phyloP scores from a whole-genome alignment of 2,797 vertebrate genomes.

The Morus bassanus region DNA sequence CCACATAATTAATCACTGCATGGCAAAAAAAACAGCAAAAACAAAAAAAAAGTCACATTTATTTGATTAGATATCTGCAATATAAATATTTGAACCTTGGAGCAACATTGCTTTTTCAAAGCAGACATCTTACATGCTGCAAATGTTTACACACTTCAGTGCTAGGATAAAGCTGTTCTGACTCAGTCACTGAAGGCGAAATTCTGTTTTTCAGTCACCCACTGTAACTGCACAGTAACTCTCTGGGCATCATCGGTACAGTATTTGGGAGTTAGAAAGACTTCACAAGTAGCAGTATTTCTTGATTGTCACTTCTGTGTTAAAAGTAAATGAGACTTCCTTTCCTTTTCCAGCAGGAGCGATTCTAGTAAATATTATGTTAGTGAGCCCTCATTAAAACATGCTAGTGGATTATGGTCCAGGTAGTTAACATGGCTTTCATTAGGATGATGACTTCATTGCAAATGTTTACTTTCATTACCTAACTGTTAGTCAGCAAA shows the following conservation, averaged over 20 bases:
- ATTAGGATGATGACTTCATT: constrained; percentile 37
- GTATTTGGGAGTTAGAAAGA: neutral
- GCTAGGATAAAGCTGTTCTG: constrained; percentile 42
- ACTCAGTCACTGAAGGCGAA: constrained; percentile 20
- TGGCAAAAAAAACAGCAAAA: neutral
- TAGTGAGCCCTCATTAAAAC: neutral
- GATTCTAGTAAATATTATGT: neutral
- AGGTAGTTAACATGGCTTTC: constrained; percentile 11
- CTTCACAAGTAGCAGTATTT: neutral
- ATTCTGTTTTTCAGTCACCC: neutral
- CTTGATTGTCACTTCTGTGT: neutral
- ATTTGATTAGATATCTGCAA: constrained; percentile 27
- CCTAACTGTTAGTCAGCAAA: constrained; percentile 38
- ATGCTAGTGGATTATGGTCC: neutral
- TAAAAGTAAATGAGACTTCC: neutral
- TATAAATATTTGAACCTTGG: constrained; percentile 55
- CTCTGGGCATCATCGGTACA: neutral
- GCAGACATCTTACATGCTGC: constrained; percentile 30
- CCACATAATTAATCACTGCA: neutral
- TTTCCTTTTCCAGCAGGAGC: neutral
- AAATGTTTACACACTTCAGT: constrained; percentile 46
- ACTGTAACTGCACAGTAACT: neutral
- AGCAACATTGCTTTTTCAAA: constrained; percentile 40
- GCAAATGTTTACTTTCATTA: constrained; percentile 36
- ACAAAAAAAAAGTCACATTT: neutral